phyloP scores from a whole-genome alignment of 2,888 invertebrate genomes.

The Rugalucina vietnamica region DNA sequence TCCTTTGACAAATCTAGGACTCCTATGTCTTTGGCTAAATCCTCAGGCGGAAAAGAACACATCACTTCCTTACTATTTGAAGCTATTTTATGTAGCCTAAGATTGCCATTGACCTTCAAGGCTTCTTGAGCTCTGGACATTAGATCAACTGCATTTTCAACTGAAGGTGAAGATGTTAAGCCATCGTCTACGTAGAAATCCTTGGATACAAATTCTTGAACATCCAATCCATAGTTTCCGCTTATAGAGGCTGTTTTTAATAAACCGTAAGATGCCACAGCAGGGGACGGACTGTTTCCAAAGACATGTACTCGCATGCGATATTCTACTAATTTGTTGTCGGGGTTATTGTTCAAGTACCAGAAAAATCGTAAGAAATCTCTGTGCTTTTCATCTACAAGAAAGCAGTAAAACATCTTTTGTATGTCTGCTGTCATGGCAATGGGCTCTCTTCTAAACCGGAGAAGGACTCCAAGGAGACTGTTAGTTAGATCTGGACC shows the following conservation, averaged over 20 bases:
- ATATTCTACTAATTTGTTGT: slow-evolving; percentile 34
- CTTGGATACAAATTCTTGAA: slow-evolving; percentile 28
- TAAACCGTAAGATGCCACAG: slow-evolving; percentile 38
- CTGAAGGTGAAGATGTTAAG: slow-evolving; percentile 34
- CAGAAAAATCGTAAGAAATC: neutral
- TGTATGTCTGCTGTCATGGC: slow-evolving; percentile 48
- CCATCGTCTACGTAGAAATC: slow-evolving; percentile 66
- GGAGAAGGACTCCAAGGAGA: slow-evolving; percentile 42
- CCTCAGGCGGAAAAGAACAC: slow-evolving; percentile 24
- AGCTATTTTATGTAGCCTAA: slow-evolving; percentile 56
- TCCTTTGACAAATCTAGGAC: slow-evolving; percentile 13
- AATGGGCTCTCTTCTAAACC: slow-evolving; percentile 36
- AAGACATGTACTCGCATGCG: slow-evolving; percentile 28
- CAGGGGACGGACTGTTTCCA: neutral
- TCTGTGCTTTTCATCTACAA: neutral
- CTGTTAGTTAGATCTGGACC: slow-evolving; percentile 57
- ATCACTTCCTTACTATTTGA: slow-evolving; percentile 46
- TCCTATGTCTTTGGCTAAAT: slow-evolving; percentile 33
- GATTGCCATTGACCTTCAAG: slow-evolving; percentile 21
- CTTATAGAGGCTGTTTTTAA: slow-evolving; percentile 30
- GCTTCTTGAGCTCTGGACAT: slow-evolving; percentile 45
- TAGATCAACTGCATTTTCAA: slow-evolving; percentile 30
- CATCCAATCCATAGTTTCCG: slow-evolving; percentile 34
- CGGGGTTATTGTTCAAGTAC: slow-evolving; percentile 15
- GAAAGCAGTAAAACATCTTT: slow-evolving; percentile 48